phyloP scores from a whole-genome alignment of 2,888 invertebrate genomes.

The Opisthograptis luteolata region DNA sequence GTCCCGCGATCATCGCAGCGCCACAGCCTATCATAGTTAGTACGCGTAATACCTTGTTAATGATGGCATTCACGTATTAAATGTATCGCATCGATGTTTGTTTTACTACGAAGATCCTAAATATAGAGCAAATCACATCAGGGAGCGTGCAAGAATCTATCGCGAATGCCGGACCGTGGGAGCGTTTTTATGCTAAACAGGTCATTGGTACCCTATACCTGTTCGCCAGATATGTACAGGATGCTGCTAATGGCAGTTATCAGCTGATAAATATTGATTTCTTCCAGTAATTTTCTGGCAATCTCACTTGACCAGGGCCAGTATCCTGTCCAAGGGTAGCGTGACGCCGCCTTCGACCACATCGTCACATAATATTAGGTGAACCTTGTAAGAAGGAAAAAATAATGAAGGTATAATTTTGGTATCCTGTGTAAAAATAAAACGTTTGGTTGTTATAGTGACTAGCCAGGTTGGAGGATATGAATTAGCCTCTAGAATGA shows the following conservation, averaged over 20 bases:
- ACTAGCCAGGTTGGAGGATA: no score
- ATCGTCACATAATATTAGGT: no score
- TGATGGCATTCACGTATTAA: slow-evolving; percentile 61
- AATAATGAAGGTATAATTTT: no score
- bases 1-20: slow-evolving; percentile 43
- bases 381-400: no score
- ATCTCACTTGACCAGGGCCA: no score
- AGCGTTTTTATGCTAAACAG: slow-evolving; percentile 79
- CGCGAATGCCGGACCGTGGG: slow-evolving; percentile 75
- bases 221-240: slow-evolving; percentile 65
- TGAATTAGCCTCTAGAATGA: no score
- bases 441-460: no score
- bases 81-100: slow-evolving; percentile 71
- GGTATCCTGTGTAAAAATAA: no score
- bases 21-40: slow-evolving; percentile 25
- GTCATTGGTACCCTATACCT: slow-evolving; percentile 81
- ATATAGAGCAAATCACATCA: slow-evolving; percentile 83
- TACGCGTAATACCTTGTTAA: slow-evolving; percentile 28
- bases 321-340: no score
- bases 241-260: slow-evolving; percentile 38
- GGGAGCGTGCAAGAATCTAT: slow-evolving; percentile 83
- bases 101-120: slow-evolving; percentile 79
- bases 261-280: slow-evolving; percentile 12
- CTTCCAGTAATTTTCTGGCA: neutral
- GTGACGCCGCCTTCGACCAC: no score